Percentiles rank a stretch among this genome's conserved stretches.
Conservation (phyloP, 2,797 vertebrate species). For the Distichodus sexfasciatus region DNA sequence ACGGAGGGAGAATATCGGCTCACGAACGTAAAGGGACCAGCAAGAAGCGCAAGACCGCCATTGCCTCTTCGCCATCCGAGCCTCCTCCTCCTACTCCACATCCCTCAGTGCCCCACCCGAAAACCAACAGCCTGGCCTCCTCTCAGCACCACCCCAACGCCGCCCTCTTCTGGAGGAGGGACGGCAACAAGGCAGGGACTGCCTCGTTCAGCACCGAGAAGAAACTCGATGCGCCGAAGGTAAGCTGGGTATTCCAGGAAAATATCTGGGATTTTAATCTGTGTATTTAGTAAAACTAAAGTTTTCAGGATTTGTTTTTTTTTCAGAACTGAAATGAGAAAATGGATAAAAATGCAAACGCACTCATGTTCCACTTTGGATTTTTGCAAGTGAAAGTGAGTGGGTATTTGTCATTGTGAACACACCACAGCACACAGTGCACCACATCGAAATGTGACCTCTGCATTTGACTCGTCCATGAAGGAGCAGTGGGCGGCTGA, state of each 20-base stretch:
- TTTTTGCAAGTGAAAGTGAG: no score
- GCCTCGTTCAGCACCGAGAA: slow-evolving; percentile 68
- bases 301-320: not conserved
- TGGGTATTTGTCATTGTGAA: no score
- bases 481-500: no score
- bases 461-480: no score
- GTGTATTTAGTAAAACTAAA: not conserved
- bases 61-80: slow-evolving; percentile 34
- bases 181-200: slow-evolving; percentile 58
- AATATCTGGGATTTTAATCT: no score
- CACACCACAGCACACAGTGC: no score
- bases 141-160: slow-evolving; percentile 58
- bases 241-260: no score
- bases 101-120: slow-evolving; percentile 65
- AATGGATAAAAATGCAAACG: no score
- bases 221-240: slow-evolving; percentile 75
- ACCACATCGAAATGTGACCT: no score
- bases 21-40: slow-evolving; percentile 67
- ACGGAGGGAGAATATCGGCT: slow-evolving; percentile 51
- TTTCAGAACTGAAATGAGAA: not conserved
- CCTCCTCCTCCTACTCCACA: no score
- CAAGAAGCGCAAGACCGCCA: slow-evolving; percentile 78
- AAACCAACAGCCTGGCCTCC: slow-evolving; percentile 65
- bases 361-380: no score
- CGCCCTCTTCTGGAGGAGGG: slow-evolving; percentile 72